Conservation (phyloP, 37 sponge, comb jelly and placozoan species). For the Amphimedon queenslandica region DNA sequence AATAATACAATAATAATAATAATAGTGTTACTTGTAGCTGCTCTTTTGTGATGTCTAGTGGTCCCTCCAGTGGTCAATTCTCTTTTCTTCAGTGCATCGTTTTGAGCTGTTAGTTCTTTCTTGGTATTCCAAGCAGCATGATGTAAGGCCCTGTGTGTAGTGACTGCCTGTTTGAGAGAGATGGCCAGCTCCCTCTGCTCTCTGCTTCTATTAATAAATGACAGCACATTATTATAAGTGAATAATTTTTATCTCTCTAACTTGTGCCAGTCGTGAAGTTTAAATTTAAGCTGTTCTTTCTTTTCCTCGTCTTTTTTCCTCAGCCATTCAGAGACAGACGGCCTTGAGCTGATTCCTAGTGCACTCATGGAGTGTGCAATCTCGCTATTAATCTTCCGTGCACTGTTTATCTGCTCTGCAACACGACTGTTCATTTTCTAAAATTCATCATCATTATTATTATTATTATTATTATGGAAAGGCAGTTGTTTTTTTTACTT, state of each 20-base stretch:
- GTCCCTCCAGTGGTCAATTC: background rate
- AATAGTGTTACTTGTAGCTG: background rate
- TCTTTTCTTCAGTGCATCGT: conserved; percentile 25
- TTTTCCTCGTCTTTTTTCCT: conserved; percentile 63
- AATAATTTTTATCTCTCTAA: background rate
- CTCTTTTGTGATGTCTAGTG: background rate
- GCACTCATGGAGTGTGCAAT: conserved; percentile 32
- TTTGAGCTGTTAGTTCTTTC: conserved; percentile 45
- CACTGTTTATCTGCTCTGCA: conserved; percentile 30
- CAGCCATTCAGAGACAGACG: conserved; percentile 84
- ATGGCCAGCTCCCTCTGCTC: conserved; percentile 52
- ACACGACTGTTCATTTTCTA: conserved; percentile 35
- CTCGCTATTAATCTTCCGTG: conserved; percentile 39
- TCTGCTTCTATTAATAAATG: conserved; percentile 7
- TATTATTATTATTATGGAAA: background rate
- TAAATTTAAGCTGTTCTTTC: conserved; percentile 48
- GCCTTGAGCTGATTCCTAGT: conserved; percentile 52
- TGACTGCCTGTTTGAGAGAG: conserved; percentile 38
- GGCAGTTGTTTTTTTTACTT: conserved; percentile 6
- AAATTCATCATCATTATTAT: background rate
- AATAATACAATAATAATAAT: background rate
- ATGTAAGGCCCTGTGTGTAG: conserved; percentile 52
- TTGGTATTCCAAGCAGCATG: conserved; percentile 68
- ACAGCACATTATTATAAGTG: background rate
- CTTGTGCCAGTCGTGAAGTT: conserved; percentile 74